phyloP scores from a whole-genome alignment of 2,113 vertebrate genomes.

The Felis chaus region DNA sequence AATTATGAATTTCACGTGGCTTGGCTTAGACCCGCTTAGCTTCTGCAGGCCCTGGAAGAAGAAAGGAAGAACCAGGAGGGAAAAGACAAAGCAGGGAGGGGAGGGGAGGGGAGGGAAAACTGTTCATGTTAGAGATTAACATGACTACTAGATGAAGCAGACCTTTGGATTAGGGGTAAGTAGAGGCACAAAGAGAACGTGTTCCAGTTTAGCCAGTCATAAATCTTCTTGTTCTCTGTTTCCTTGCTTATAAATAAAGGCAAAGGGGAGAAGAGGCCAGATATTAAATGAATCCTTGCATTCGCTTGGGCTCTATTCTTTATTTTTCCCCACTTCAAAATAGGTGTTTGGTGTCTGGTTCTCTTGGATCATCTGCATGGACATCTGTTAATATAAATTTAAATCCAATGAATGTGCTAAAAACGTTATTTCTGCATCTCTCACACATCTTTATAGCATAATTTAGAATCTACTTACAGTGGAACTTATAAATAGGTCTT shows the following conservation, averaged over 20 bases:
- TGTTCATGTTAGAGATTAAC: background rate
- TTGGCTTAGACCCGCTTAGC: background rate
- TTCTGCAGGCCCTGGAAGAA: background rate
- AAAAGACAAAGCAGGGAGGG: no score
- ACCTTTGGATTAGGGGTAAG: background rate
- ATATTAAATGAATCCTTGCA: background rate
- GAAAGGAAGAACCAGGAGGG: background rate
- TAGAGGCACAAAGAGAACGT: background rate
- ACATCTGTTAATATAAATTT: background rate
- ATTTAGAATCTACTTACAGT: background rate
- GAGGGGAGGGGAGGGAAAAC: no score
- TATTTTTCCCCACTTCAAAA: background rate
- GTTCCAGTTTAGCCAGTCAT: background rate
- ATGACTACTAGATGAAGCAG: background rate
- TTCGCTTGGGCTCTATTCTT: background rate
- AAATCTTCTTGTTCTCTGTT: background rate
- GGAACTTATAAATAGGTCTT: background rate
- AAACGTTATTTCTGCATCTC: background rate
- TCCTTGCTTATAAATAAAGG: background rate
- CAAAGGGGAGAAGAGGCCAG: background rate
- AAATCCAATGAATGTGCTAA: background rate
- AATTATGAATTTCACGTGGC: rapidly evolving
- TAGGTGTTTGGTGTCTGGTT: background rate
- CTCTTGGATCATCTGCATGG: background rate
- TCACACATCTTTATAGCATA: background rate